These are phyloP conservation scores for Cryptosula pallasiana DNA, from an alignment of 2,888 invertebrate genomes.

Conservation along the genomic window DNA sequence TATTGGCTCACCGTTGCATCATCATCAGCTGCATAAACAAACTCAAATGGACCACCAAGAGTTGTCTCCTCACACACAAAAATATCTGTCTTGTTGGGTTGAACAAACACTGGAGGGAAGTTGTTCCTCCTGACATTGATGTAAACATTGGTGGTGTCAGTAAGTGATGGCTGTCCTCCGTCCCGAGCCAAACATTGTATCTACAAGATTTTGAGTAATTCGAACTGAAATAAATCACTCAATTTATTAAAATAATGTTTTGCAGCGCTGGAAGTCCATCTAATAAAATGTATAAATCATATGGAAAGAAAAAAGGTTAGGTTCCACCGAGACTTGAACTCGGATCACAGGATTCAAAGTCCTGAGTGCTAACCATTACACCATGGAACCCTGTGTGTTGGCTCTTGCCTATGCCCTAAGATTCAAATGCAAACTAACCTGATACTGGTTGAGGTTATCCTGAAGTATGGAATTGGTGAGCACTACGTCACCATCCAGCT, in stretches of 20 bases:
- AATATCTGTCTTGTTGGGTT: constrained; percentile 14
- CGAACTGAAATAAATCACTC: too few relatives aligned
- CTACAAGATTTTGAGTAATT: too few relatives aligned
- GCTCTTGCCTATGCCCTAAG: too few relatives aligned
- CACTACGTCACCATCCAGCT: background rate
- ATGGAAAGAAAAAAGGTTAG: too few relatives aligned
- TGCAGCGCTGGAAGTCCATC: too few relatives aligned
- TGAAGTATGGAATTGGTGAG: constrained; percentile 20
- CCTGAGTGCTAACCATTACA: too few relatives aligned
- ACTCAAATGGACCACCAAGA: background rate
- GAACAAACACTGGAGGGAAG: constrained; percentile 18
- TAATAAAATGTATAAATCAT: too few relatives aligned
- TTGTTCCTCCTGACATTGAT: constrained; percentile 18
- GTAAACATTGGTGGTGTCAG: constrained; percentile 36
- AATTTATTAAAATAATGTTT: too few relatives aligned
- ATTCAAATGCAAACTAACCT: too few relatives aligned
- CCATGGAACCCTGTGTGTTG: too few relatives aligned
- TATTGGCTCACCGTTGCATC: constrained; percentile 16
- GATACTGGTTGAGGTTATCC: constrained; percentile 8
- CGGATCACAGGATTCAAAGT: too few relatives aligned
- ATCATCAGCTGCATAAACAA: background rate
- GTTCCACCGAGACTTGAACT: too few relatives aligned
- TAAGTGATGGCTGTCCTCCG: constrained; percentile 24
- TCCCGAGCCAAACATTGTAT: constrained; percentile 19
- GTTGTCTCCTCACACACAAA: constrained; percentile 2